Evolutionary conservation across 2,888 invertebrate species (phyloP), one percentile per base, ranked within the genome.

Genomic region (Carcina quercana): DNA sequence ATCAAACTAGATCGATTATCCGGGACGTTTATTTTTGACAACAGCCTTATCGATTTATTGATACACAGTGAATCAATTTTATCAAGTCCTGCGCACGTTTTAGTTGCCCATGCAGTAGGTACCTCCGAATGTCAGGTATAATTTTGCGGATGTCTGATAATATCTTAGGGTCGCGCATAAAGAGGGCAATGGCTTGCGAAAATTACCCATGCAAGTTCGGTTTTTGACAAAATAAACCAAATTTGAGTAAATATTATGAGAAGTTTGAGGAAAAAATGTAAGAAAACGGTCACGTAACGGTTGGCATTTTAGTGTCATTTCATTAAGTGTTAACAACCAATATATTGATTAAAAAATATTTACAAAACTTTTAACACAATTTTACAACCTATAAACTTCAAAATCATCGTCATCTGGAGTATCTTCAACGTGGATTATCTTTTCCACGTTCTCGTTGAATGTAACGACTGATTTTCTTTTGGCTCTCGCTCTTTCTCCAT

Each of bases 391-490:
- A 42, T 61, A 72, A 31, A 75, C 40, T 56, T 75, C 74, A 29
- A 52, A 49, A 10, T 59, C 64, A 1, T 55, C 38, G 1, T 38
- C 30, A 13, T 65, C 51, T 8, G 59, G 54, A 29, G 56, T 62
- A 36, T 85, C 79, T 50, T 85, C 82, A 7, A 86, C 71, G 40
- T 85, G 78, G 32, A 83, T 76, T 24, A 83, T 79, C 41, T 74
- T 82, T 52, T 86, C 85, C 15, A 86, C 86, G 19, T 85, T 79
- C 52, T 86, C 86, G 53, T 86, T 86, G 43, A 87, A 87, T 1
- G 82, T 86, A 5, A 87, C 86, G 1, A 82, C 76, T 2, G 86
- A 83, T 54, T 86, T 86, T 44, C 70, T 68, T 44, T 62, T 64
- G 2, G 56, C 36, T 38, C 37, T 56, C 30, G 43, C 54, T 6